phyloP scores from a whole-genome alignment of 2,888 invertebrate species.

The Ellobium chinense region DNA sequence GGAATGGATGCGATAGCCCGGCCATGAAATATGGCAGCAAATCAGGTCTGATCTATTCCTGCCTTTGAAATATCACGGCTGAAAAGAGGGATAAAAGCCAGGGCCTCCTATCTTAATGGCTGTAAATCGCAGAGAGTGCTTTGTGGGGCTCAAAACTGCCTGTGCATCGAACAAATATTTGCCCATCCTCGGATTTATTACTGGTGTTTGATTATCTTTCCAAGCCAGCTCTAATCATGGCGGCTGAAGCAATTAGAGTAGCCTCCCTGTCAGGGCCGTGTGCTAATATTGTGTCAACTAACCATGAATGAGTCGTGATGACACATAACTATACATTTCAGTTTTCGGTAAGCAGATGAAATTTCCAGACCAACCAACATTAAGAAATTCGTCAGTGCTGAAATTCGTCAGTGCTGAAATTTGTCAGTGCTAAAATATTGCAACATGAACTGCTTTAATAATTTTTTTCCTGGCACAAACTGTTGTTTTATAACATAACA shows the following conservation, averaged over 20 bases:
- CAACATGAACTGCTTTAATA: too few relatives aligned
- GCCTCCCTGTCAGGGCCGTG: constrained; percentile 16
- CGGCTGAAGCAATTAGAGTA: constrained; percentile 38
- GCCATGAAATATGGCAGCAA: constrained; percentile 20
- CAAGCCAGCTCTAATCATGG: constrained; percentile 34
- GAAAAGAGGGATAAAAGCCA: constrained; percentile 36
- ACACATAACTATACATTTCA: constrained; percentile 39
- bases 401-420: too few relatives aligned
- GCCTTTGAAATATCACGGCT: constrained; percentile 34
- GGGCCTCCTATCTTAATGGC: constrained; percentile 37
- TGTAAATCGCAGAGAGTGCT: constrained; percentile 43
- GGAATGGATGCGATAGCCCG: constrained; percentile 1
- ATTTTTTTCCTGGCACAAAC: too few relatives aligned
- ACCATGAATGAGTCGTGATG: constrained; percentile 23
- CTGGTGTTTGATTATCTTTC: constrained; percentile 42
- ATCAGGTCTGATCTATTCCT: constrained; percentile 11
- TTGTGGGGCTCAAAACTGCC: constrained; percentile 32
- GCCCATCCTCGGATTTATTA: constrained; percentile 40
- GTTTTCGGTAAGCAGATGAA: constrained; percentile 6
- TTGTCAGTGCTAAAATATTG: too few relatives aligned
- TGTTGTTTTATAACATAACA: too few relatives aligned
- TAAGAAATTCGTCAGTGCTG: too few relatives aligned
- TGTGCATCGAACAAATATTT: constrained; percentile 39
- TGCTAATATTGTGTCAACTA: constrained; percentile 44
- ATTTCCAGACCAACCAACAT: background rate